Evolutionary conservation across 1,140 invertebrate genomes (phyloP).

Genomic region (Drosophila repletoides): DNA sequence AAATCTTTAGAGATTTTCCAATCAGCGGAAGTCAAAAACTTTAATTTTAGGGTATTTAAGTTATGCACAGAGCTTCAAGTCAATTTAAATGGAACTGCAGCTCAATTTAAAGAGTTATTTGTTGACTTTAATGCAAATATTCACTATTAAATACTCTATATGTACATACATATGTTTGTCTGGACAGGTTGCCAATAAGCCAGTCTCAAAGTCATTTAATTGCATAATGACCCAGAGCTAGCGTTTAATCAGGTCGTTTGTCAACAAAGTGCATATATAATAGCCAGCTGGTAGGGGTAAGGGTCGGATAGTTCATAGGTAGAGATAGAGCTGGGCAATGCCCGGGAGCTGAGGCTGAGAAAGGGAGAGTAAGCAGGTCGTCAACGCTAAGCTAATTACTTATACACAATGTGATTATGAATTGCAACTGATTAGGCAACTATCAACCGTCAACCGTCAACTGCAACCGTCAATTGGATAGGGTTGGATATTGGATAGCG

Average conservation of each 20-base stretch:
- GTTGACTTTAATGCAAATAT: slow-evolving; percentile 50
- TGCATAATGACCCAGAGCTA: slow-evolving; percentile 75
- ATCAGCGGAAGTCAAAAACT: no score
- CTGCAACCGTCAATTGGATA: no score
- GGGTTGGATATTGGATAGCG: background rate
- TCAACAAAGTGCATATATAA: slow-evolving; percentile 74
- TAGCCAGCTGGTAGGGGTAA: background rate
- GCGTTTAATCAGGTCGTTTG: slow-evolving; percentile 77
- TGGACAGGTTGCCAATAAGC: slow-evolving; percentile 39
- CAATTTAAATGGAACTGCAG: background rate
- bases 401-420: slow-evolving; percentile 75
- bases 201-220: slow-evolving; percentile 60
- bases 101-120: slow-evolving; percentile 14
- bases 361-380: background rate
- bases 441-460: slow-evolving; percentile 7
- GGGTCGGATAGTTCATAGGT: no score
- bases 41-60: no score
- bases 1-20: no score
- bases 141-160: slow-evolving; percentile 3
- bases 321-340: background rate
- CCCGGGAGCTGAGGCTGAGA: background rate
- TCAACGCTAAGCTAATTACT: slow-evolving; percentile 67
- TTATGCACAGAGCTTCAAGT: background rate
- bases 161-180: slow-evolving; percentile 4
- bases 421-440: slow-evolving; percentile 53